phyloP scores from a whole-genome alignment of 2,113 vertebrate species.

The Myiagra hebetior region DNA sequence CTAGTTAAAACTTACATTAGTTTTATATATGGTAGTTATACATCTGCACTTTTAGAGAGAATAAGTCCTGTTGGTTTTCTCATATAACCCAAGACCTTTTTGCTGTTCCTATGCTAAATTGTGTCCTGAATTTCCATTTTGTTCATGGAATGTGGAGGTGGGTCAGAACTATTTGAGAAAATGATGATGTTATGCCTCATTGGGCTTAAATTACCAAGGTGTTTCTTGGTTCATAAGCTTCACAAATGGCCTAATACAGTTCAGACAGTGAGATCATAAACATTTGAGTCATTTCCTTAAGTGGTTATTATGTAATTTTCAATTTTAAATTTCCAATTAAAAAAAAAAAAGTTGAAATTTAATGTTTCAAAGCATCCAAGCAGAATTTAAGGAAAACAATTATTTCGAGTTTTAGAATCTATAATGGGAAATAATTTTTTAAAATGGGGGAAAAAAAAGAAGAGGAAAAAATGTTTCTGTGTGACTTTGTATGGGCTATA shows the following conservation, averaged over 20 bases:
- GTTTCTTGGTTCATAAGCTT: not conserved
- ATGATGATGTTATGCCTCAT: not conserved
- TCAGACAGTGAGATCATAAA: not conserved
- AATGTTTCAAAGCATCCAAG: not conserved
- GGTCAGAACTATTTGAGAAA: not conserved
- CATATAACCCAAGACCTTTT: not conserved
- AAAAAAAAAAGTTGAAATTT: not conserved
- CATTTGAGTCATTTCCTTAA: not conserved
- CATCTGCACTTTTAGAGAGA: not conserved
- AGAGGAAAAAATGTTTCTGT: not conserved
- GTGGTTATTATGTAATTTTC: not conserved
- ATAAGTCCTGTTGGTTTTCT: not conserved
- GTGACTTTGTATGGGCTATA: not conserved
- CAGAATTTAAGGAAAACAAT: not conserved
- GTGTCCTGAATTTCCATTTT: not conserved
- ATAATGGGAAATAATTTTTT: not conserved
- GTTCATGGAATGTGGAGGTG: not conserved
- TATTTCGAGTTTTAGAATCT: not conserved
- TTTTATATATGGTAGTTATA: not conserved
- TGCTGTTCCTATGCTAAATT: not conserved
- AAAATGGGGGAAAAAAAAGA: accelerated
- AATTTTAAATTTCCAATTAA: not conserved
- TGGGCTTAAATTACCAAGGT: not conserved
- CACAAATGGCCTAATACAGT: not conserved
- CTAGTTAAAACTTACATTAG: not conserved